Evolutionary conservation across 2,113 vertebrate species (phyloP), one percentile per base, ranked within the genome.

Genomic region (Glaucidium brasilianum): DNA sequence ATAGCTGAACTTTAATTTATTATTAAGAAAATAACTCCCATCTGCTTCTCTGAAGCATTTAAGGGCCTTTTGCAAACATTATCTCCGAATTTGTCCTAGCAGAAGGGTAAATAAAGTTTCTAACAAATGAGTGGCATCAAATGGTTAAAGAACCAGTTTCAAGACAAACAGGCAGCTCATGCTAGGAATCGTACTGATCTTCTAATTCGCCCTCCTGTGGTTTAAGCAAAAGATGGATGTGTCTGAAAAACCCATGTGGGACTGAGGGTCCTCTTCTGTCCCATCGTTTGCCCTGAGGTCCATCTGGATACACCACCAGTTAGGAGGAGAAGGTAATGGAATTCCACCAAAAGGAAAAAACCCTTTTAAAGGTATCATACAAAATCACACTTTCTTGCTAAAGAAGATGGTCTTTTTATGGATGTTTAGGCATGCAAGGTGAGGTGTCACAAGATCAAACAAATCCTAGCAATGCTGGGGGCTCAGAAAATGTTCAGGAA

Each of bases 401-500:
- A 50, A 88, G 55, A 86, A 66, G 20, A 68, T 16, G 84, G 72
- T n/a, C 22, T 66, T 90, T 92, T 92, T 72, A 69, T 77, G 45
- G 66, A 30, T 63, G 53, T 85, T 95, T 83, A 74, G 83, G 49
- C 41, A 37, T 52, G 76, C 62, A 41, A 71, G 63, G 63, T 49
- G 73, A 84, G 67, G 63, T 74, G 66, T 77, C 80, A 91, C 72
- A 60, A 92, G 76, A 88, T 90, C 83, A 94, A 94, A 93, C 81
- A 74, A 91, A 87, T 67, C 43, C 47, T 17, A 88, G 43, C 67
- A 75, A 53, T 85, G 80, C 75, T 27, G 5, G 27, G 58, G 22
- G 53, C 85, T 96, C 76, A 45, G 93, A 93, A 96, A 97, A 92
- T 3, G 27, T 43, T n/a, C 76, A 85, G 73, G 69, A 86, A 81